These are phyloP conservation scores for Montipora sp. DNA, from an alignment of 64 coral and sea anemone genomes.

Conservation along the genomic window DNA sequence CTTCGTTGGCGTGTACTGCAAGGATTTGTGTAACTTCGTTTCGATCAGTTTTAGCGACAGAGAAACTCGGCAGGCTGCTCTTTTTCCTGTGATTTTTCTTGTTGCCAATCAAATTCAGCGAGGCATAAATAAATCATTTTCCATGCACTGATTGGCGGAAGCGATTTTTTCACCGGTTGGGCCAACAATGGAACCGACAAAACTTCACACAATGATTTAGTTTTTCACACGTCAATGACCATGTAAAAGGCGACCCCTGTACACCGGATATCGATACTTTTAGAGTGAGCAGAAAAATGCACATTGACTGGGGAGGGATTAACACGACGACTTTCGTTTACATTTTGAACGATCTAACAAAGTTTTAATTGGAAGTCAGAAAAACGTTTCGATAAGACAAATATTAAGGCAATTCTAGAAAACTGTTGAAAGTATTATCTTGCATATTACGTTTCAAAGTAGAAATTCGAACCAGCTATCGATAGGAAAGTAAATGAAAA, in stretches of 20 bases:
- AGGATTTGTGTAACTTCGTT: background rate
- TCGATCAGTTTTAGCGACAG: background rate
- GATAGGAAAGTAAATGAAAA: too few relatives aligned
- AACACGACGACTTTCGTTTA: background rate
- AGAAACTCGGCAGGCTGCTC: background rate
- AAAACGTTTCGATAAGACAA: too few relatives aligned
- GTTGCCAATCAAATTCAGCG: slow-evolving; percentile 3
- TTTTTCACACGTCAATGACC: slow-evolving; percentile 9
- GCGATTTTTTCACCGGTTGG: slow-evolving; percentile 7
- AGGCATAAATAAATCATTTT: slow-evolving; percentile 55
- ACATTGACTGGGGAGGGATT: too few relatives aligned
- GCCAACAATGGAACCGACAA: slow-evolving; percentile 29
- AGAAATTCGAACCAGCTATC: too few relatives aligned
- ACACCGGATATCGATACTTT: too few relatives aligned
- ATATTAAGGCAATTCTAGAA: too few relatives aligned
- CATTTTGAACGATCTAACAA: background rate
- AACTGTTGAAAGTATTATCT: too few relatives aligned
- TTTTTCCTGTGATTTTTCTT: slow-evolving; percentile 30
- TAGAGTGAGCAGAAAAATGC: too few relatives aligned
- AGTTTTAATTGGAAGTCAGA: too few relatives aligned
- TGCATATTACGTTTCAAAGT: too few relatives aligned
- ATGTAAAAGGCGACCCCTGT: too few relatives aligned
- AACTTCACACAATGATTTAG: background rate
- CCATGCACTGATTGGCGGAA: slow-evolving; percentile 7
- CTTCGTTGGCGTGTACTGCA: background rate